Conservation (phyloP, 2,888 invertebrate genomes). For the Sisyra nigra region DNA sequence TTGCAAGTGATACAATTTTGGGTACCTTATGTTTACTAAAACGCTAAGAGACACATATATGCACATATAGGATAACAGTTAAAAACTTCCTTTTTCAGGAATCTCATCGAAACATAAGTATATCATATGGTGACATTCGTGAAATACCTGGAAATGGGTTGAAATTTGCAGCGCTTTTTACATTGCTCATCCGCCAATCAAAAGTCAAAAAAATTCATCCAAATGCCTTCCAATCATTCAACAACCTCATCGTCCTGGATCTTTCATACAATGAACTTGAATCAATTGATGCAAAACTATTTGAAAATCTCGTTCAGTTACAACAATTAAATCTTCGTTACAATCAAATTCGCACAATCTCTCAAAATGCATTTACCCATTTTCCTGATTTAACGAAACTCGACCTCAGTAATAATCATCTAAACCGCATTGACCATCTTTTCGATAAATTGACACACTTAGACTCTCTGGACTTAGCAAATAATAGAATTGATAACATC, state of each 20-base stretch:
- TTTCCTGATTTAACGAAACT: slow-evolving; percentile 6
- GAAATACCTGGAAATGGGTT: slow-evolving; percentile 9
- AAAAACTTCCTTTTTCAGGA: slow-evolving; percentile 10
- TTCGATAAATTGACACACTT: background rate
- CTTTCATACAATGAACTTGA: slow-evolving; percentile 13
- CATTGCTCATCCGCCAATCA: slow-evolving; percentile 8
- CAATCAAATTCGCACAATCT: slow-evolving; percentile 9
- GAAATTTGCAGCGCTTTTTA: slow-evolving; percentile 12
- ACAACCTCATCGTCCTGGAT: slow-evolving; percentile 12
- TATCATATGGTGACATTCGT: slow-evolving; percentile 9
- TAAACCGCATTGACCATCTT: background rate
- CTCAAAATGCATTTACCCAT: slow-evolving; percentile 5
- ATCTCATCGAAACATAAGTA: slow-evolving; percentile 6
- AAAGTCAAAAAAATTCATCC: slow-evolving; percentile 11
- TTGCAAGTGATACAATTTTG: too few relatives aligned
- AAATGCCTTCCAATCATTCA: slow-evolving; percentile 11
- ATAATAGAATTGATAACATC: background rate
- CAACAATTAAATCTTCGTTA: slow-evolving; percentile 13
- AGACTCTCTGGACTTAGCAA: background rate
- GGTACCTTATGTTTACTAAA: too few relatives aligned
- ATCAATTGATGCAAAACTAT: slow-evolving; percentile 12
- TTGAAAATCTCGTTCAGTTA: slow-evolving; percentile 14
- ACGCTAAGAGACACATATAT: too few relatives aligned
- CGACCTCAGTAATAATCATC: slow-evolving; percentile 11
- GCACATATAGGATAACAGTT: background rate